Base-by-base conservation (phyloP, 2,113 vertebrate species). In the Trogon melanurus region DNA sequence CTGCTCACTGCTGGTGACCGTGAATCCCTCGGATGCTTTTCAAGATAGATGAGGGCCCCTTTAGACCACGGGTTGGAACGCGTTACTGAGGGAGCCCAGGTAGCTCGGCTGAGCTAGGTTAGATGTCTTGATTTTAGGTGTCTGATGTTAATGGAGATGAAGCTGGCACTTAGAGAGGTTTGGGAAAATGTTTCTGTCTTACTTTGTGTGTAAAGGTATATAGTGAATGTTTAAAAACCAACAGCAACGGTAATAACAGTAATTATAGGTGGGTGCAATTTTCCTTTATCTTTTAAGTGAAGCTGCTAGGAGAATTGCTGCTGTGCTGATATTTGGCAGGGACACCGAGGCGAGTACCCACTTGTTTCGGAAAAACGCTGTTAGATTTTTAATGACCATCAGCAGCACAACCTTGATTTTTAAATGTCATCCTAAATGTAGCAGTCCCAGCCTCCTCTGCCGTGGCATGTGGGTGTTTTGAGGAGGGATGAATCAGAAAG, bases 341-440 rank as follows among this genome's bases (percentile, higher is more conserved):
- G 88, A 91, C 72, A 53, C 14, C 4, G 5, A 54, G 58, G 92
- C 3, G 17, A 67, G 85, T 78, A 64, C 85, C 90, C 79, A 51
- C 92, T 96, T 78, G 79, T 84, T 93, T 71, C 92, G 93, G 88
- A 83, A 88, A 71, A 96, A 70, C 16, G 44, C 72, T 30, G n/a
- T 70, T 91, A 90, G 93, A 48, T 95, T 97, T 94, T 95, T 94
- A 96, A 96, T 96, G 95, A 71, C 95, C 94, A 89, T 76, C 95
- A 90, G 75, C 93, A 78, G 38, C 80, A 67, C 85, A 94, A 95
- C 95, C 93, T 94, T 88, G 93, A 96, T 94, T 96, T 95, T 93
- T 93, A 94, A 96, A 94, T 96, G 93, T 96, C 95, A 93, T 93
- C 88, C 92, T 94, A 95, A 96, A 95, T 92, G 94, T 91, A 71